Evolutionary conservation across 2,888 invertebrate species (phyloP), one percentile per base, ranked within the genome.

Genomic region (Galeruca laticollis): DNA sequence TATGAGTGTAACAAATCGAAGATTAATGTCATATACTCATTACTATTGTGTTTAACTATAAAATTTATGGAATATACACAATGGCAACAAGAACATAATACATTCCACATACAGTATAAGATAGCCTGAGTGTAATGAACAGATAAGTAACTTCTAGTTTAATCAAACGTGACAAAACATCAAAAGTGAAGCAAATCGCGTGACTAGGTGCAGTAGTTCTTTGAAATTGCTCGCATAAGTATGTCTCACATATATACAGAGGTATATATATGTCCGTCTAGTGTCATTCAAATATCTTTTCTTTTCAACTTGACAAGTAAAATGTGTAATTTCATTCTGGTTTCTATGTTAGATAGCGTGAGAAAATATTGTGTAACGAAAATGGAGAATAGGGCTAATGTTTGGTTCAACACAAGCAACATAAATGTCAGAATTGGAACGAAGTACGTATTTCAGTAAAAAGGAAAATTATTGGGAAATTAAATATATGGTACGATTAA

Each of bases 111-210:
- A 40, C 40, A 9, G 18, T 47, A 18, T 47, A 47, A n/a, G 18
- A 18, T 47, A 8, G 6, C 47, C 47, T 18, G 54, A 13, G 11
- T 51, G 20, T 52, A 54, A 54, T 62, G 37, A 47, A 56, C 56
- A 63, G 40, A 64, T 64, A 40, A 56, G 47, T 43, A 56, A 51
- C 35, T 20, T 61, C 61, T 59, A 70, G 68, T 68, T 57, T 65
- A 54, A 57, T 62, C 63, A 71, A 70, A 68, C 68, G 70, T 70
- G 61, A 60, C 59, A 51, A 49, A 43, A 68, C 61, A 63, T 74
- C 72, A 72, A 70, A 74, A 74, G 74, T 68, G 67, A 73, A 73
- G 54, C 26, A 26, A 65, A 56, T 73, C 20, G 74, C 74, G 73
- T 74, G 74, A 65, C 64, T 59, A 26, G 35, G 15, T 33, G 69